A percentile compares a stretch with the other conserved stretches of the same genome.
These are phyloP conservation scores for Hormiphora californensis DNA, from an alignment of 37 sponge, comb jelly and placozoan genomes.

Conservation along the genomic window DNA sequence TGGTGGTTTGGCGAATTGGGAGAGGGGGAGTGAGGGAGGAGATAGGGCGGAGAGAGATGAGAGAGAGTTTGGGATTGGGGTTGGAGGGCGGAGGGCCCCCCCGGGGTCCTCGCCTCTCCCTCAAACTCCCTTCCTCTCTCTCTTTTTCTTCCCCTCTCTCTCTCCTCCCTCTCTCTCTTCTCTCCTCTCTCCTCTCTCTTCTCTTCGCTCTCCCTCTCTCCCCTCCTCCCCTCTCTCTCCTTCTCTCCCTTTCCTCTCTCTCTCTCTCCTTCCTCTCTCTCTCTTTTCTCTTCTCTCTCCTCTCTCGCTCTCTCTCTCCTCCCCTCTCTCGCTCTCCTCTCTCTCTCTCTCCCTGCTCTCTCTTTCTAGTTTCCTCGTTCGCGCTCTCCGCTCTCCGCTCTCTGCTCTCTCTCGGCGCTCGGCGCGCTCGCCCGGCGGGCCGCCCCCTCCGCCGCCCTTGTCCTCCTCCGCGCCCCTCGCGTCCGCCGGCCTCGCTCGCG, in stretches of 20 bases:
- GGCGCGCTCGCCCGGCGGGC: no score
- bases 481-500: no score
- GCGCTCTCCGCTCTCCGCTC: no score
- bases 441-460: no score
- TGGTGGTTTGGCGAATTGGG: neutral
- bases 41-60: neutral
- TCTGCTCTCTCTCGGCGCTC: neutral
- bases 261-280: neutral
- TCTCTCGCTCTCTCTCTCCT: neutral
- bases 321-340: neutral
- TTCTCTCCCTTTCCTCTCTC: neutral
- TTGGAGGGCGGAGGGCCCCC: neutral
- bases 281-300: neutral
- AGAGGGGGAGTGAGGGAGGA: neutral
- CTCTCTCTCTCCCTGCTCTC: neutral
- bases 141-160: neutral
- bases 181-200: neutral
- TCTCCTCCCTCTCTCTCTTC: neutral
- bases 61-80: neutral
- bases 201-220: neutral
- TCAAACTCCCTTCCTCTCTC: neutral
- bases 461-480: no score
- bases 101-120: neutral
- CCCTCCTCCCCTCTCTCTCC: neutral
- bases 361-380: neutral